Evolutionary conservation across 2,888 invertebrate species (phyloP), one percentile per base, ranked within the genome.

Genomic region (Tyria jacobaeae): DNA sequence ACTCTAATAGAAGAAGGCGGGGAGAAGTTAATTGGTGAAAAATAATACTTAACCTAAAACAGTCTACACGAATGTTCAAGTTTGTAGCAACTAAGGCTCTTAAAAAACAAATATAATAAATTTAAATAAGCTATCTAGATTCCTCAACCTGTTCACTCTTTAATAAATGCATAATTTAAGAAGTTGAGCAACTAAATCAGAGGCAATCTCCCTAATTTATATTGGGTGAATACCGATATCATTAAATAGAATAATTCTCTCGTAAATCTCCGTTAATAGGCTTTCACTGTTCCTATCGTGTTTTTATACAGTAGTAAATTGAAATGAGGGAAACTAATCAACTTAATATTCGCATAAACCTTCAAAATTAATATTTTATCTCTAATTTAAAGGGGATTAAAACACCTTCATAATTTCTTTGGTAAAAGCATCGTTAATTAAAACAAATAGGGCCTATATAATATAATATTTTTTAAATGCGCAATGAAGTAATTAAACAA

Each of bases 291-390:
- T 72, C 59, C 60, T 72, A 70, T 67, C 66, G 66, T 66, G 64
- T 72, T 76, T 72, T 74, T 70, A 72, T 72, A 72, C 64, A 67
- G 60, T 62, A 74, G 68, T 76, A 76, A 74, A 74, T 72, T 64
- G 66, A 57, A 75, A 75, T 58, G 74, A 70, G 64, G 75, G 65
- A 70, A 73, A 75, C 70, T 76, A 75, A 76, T 76, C 75, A 75
- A 67, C 62, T 74, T 76, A 67, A 76, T 76, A 75, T 70, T 67
- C 70, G 57, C 71, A 70, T 75, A 73, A 75, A 75, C 52, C 66
- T 73, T 55, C 58, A 62, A 68, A 75, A 73, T 75, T 71, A 57
- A 75, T 73, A 71, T 75, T 71, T 64, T 58, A 68, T 70, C 64
- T 66, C 59, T 54, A 73, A 73, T 68, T 71, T 68, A 56, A 51